Percentiles rank a stretch among this genome's conserved stretches.
These are phyloP conservation scores for Cyphotilapia sp. DNA, from an alignment of 2,113 vertebrate genomes.

Conservation along the genomic window DNA sequence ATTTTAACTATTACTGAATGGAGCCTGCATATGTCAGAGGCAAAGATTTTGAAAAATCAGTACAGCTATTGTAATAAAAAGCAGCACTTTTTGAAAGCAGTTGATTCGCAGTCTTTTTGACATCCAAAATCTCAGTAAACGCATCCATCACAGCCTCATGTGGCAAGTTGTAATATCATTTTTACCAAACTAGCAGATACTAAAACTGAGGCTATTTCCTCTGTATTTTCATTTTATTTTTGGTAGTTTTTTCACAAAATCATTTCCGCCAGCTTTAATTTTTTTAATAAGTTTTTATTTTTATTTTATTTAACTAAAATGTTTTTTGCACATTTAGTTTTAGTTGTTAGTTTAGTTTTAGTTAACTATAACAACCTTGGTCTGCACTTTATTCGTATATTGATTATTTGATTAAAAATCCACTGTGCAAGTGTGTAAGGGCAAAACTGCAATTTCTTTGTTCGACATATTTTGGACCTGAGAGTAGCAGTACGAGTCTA, in stretches of 20 bases:
- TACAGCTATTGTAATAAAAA: not conserved
- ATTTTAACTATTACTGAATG: not conserved
- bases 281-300: not conserved
- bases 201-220: not conserved
- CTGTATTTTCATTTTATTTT: not conserved
- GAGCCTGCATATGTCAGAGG: not conserved
- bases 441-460: not conserved
- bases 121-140: not conserved
- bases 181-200: not conserved
- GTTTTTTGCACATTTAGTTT: not conserved
- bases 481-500: not conserved
- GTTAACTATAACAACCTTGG: not conserved
- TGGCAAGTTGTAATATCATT: not conserved
- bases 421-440: not conserved
- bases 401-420: not conserved
- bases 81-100: not conserved
- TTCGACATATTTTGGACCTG: not conserved
- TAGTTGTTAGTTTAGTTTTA: not conserved
- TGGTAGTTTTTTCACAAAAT: not conserved
- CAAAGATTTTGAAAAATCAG: not conserved
- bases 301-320: not conserved
- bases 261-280: not conserved
- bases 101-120: not conserved
- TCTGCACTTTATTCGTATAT: not conserved
- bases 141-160: not conserved